Evolutionary conservation across 2,888 invertebrate genomes (phyloP).

Genomic region (Chymomyza procnemis): DNA sequence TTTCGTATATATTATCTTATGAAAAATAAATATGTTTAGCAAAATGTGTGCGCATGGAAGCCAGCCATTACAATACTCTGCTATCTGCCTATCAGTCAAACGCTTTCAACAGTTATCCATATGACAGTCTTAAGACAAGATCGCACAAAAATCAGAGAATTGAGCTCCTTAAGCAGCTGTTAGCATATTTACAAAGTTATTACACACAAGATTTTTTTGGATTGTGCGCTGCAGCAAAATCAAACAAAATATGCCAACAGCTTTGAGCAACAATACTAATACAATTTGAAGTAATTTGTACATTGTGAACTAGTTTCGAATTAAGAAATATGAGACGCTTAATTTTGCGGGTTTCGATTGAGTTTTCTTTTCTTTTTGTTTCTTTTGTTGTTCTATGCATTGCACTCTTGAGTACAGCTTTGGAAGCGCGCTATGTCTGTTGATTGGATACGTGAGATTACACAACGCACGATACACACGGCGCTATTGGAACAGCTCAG

Average conservation of each 20-base stretch:
- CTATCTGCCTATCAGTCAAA: background rate
- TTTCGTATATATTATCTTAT: background rate
- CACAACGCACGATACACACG: constrained; percentile 60
- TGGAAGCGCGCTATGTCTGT: constrained; percentile 56
- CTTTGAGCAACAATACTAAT: constrained; percentile 28
- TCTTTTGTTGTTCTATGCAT: constrained; percentile 26
- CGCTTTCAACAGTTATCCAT: background rate
- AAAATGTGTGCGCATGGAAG: background rate
- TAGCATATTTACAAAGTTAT: constrained; percentile 72
- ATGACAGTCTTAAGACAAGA: background rate
- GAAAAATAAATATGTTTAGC: background rate
- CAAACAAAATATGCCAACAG: constrained; percentile 61
- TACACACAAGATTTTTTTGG: constrained; percentile 43
- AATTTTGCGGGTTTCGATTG: constrained; percentile 8
- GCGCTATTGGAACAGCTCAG: constrained; percentile 71
- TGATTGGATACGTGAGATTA: constrained; percentile 51
- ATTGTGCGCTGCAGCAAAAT: constrained; percentile 24
- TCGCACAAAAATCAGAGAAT: background rate
- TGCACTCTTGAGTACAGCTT: constrained; percentile 63
- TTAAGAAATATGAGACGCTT: constrained; percentile 28
- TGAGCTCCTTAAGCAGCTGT: background rate
- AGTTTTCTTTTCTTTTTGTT: constrained; percentile 42
- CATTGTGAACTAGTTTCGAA: constrained; percentile 33
- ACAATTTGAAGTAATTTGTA: constrained; percentile 32
- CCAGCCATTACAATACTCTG: background rate